Conservation (phyloP, 2,888 invertebrate species). For the Oxyteleia sp. region DNA sequence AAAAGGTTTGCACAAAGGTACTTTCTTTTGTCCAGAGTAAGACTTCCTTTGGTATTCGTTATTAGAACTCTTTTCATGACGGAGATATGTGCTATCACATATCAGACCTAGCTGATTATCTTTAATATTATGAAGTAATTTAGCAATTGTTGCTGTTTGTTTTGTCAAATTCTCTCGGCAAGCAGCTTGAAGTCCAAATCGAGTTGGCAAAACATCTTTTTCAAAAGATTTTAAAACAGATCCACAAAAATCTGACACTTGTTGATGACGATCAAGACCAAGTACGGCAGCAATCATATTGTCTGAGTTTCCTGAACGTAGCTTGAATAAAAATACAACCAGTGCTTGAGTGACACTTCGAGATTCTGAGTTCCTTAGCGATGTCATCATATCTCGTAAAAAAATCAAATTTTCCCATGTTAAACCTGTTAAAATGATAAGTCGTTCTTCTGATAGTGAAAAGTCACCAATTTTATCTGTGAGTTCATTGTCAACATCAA, state of each 20-base stretch:
- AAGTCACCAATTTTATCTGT: too few relatives aligned
- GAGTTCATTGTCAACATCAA: too few relatives aligned
- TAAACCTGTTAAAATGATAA: conserved; percentile 42
- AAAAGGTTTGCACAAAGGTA: conserved; percentile 61
- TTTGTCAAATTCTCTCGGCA: conserved; percentile 41
- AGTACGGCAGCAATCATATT: conserved; percentile 51
- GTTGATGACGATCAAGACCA: conserved; percentile 48
- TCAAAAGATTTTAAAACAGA: conserved; percentile 62
- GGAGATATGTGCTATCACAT: conserved; percentile 58
- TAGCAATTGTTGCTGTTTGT: conserved; percentile 33
- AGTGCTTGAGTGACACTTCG: conserved; percentile 47
- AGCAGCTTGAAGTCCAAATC: conserved; percentile 46
- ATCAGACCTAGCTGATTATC: too few relatives aligned
- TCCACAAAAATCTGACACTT: conserved; percentile 51
- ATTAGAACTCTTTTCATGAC: conserved; percentile 67
- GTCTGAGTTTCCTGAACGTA: conserved; percentile 73
- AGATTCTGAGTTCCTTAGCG: conserved; percentile 31
- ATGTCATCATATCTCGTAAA: conserved; percentile 47
- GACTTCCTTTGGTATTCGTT: conserved; percentile 71
- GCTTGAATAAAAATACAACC: conserved; percentile 40
- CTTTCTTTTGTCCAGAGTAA: conserved; percentile 67
- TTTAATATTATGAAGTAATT: conserved; percentile 36
- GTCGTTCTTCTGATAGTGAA: too few relatives aligned
- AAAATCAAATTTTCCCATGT: conserved; percentile 49
- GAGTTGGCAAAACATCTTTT: conserved; percentile 55